phyloP scores from a whole-genome alignment of 2,113 vertebrate genomes.

The Podarcis muralis region DNA sequence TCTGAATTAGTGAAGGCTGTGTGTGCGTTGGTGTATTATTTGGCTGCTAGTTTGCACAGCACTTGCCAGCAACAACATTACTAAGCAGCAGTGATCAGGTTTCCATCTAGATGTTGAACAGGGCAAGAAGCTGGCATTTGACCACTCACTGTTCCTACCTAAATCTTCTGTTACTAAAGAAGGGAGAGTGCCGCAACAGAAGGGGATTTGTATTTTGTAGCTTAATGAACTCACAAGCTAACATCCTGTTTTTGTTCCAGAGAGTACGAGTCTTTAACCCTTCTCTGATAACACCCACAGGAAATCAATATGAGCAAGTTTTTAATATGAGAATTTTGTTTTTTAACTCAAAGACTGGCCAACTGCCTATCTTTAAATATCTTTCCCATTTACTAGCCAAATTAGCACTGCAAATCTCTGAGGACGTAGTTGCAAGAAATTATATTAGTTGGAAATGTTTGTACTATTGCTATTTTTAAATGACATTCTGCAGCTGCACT shows the following conservation, averaged over 20 bases:
- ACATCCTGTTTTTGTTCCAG: conserved; percentile 78
- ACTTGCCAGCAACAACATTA: conserved; percentile 26
- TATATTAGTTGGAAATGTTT: conserved; percentile 65
- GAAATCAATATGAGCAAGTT: conserved; percentile 54
- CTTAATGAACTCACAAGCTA: conserved; percentile 46
- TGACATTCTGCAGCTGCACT: conserved; percentile 69
- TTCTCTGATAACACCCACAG: conserved; percentile 52
- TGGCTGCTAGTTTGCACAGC: neutral
- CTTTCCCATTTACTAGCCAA: neutral
- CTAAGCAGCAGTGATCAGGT: conserved; percentile 17
- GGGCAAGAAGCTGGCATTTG: conserved; percentile 8
- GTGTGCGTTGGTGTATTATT: neutral
- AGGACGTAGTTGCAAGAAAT: conserved; percentile 74
- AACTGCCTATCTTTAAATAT: neutral
- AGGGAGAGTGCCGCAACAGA: neutral
- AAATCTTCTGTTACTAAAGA: neutral
- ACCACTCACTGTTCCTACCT: conserved; percentile 27
- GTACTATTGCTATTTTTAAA: conserved; percentile 50
- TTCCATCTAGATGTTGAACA: neutral
- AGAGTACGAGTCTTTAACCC: conserved; percentile 26
- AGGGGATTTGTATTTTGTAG: conserved; percentile 60
- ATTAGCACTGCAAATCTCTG: conserved; percentile 25
- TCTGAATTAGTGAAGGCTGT: neutral
- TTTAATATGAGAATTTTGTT: conserved; percentile 14
- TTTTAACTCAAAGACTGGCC: conserved; percentile 11